Conservation (phyloP, 2,797 vertebrate species). For the Holocentrus rufus region DNA sequence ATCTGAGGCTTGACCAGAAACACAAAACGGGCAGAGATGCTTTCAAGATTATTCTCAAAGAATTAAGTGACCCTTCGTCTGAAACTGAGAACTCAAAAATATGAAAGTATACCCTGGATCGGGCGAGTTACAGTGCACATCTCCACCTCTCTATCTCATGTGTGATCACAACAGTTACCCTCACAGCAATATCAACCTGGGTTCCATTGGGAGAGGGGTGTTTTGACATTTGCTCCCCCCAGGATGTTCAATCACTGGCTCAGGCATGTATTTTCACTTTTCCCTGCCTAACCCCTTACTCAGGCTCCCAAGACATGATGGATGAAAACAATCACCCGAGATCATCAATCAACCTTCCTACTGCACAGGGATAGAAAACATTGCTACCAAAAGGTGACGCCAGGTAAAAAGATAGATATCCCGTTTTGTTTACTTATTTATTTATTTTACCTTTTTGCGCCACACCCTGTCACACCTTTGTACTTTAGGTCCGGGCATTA, state of each 20-base stretch:
- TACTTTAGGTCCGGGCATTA: neutral
- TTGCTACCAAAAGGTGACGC: slow-evolving; percentile 23
- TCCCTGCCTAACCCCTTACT: slow-evolving; percentile 40
- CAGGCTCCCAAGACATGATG: slow-evolving; percentile 59
- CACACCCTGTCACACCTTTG: slow-evolving; percentile 1
- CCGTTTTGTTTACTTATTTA: slow-evolving; percentile 15
- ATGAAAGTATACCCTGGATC: neutral
- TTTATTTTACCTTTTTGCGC: neutral
- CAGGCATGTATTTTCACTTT: slow-evolving; percentile 58
- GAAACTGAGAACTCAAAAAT: neutral
- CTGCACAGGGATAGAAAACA: slow-evolving; percentile 34
- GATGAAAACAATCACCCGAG: slow-evolving; percentile 64
- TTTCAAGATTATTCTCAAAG: neutral
- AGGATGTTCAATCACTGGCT: slow-evolving; percentile 67
- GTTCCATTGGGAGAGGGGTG: slow-evolving; percentile 32
- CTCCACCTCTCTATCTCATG: neutral
- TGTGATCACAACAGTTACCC: slow-evolving; percentile 21
- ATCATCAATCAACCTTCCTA: slow-evolving; percentile 63
- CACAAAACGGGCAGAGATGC: neutral
- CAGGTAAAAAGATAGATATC: slow-evolving; percentile 32
- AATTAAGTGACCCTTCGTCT: neutral
- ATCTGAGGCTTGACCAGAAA: neutral
- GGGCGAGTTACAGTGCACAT: slow-evolving; percentile 3
- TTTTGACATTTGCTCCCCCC: slow-evolving; percentile 55
- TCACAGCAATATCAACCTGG: slow-evolving; percentile 36